phyloP scores from a whole-genome alignment of 2,888 invertebrate species.

The Leptopilina myrica region DNA sequence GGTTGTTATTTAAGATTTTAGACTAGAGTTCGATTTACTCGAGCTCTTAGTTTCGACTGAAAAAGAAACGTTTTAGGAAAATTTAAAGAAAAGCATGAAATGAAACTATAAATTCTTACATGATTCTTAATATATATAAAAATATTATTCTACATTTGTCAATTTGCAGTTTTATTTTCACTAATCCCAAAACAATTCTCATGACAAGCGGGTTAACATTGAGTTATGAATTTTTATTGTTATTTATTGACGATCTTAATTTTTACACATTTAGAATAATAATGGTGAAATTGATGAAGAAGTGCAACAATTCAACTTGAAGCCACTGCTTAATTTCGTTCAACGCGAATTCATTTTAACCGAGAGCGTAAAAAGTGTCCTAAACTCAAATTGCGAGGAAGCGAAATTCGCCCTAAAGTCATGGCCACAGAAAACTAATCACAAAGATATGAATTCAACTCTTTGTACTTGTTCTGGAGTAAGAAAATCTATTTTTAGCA shows the following conservation, averaged over 20 bases:
- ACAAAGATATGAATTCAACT: conserved; percentile 59
- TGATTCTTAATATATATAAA: conserved; percentile 66
- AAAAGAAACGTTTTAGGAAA: conserved; percentile 61
- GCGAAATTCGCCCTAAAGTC: conserved; percentile 68
- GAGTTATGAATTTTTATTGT: conserved; percentile 46
- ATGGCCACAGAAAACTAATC: conserved; percentile 64
- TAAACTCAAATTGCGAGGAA: conserved; percentile 68
- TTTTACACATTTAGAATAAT: conserved; percentile 37
- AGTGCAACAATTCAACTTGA: conserved; percentile 54
- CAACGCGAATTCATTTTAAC: conserved; percentile 58
- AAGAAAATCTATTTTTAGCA: conserved; percentile 51
- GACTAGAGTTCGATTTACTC: conserved; percentile 61
- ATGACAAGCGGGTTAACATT: conserved; percentile 62
- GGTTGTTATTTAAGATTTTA: conserved; percentile 62
- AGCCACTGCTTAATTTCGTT: conserved; percentile 60
- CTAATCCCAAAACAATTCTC: conserved; percentile 18
- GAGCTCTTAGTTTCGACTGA: conserved; percentile 66
- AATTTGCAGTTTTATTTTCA: neutral
- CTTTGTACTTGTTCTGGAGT: conserved; percentile 68
- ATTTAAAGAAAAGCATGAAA: conserved; percentile 56
- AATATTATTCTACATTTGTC: conserved; percentile 56
- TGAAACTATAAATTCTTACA: conserved; percentile 62
- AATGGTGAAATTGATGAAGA: conserved; percentile 36
- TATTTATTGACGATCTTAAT: conserved; percentile 41
- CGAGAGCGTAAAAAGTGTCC: conserved; percentile 62